Percentiles rank a stretch among this genome's conserved stretches.
Evolutionary conservation across 2,113 vertebrate species (phyloP).

Genomic region (Galbula dea): DNA sequence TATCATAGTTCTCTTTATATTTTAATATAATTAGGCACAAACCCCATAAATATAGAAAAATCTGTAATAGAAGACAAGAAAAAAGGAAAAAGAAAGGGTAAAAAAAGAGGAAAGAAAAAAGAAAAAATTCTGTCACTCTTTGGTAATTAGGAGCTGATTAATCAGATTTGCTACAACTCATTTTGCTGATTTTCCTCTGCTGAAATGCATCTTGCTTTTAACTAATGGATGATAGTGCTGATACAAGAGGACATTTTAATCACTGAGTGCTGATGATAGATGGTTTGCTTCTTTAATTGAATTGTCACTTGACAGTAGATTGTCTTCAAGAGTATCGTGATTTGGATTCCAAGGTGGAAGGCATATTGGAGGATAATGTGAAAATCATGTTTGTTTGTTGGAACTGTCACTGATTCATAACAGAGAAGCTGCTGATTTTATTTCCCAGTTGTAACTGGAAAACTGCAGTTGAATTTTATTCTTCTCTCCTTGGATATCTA

Average conservation of each 20-base stretch:
- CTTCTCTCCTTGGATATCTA: neutral
- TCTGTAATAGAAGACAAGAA: neutral
- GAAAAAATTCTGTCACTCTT: neutral
- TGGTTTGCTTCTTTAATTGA: slow-evolving; percentile 58
- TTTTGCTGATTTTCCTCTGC: slow-evolving; percentile 24
- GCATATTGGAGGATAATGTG: neutral
- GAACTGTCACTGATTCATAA: neutral
- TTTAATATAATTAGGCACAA: neutral
- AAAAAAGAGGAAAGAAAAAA: neutral
- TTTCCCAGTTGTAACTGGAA: neutral
- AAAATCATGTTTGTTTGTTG: neutral
- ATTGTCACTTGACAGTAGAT: slow-evolving; percentile 55
- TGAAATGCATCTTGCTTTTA: slow-evolving; percentile 54
- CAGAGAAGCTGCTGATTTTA: neutral
- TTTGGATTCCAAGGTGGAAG: neutral
- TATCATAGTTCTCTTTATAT: neutral
- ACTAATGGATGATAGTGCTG: slow-evolving; percentile 54
- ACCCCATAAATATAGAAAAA: neutral
- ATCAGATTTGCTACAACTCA: slow-evolving; percentile 51
- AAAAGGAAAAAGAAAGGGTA: neutral
- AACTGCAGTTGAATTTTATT: neutral
- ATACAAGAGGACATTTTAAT: slow-evolving; percentile 73
- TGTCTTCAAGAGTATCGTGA: slow-evolving; percentile 12
- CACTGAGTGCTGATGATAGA: slow-evolving; percentile 49
- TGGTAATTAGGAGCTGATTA: slow-evolving; percentile 57